phyloP scores from a whole-genome alignment of 92 coral and sea anemone species.

The Zoanthus solanderi region DNA sequence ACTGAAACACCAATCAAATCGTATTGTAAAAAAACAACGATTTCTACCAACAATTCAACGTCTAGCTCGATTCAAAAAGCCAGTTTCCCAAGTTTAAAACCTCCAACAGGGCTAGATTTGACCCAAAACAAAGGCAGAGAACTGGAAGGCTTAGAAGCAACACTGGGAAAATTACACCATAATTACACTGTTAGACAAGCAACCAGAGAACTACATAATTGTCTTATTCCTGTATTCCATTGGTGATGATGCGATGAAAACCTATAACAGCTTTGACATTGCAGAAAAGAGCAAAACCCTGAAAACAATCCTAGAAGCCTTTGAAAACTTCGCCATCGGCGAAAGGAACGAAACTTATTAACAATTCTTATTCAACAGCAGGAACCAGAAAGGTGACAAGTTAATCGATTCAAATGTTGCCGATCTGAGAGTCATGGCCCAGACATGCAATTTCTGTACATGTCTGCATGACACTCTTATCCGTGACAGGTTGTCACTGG shows the following conservation, averaged over 20 bases:
- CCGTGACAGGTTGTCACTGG: constrained; percentile 40
- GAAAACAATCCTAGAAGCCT: constrained; percentile 30
- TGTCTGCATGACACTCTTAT: constrained; percentile 42
- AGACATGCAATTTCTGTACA: constrained; percentile 52
- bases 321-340: constrained; percentile 52
- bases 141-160: constrained; percentile 35
- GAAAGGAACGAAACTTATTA: constrained; percentile 43
- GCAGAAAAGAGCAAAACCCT: constrained; percentile 13
- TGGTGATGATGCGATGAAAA: constrained; percentile 16
- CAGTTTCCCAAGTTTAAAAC: not conserved
- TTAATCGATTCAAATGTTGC: constrained; percentile 41
- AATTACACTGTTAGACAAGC: not conserved
- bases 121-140: constrained; percentile 26
- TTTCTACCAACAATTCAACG: not conserved
- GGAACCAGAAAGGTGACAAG: constrained; percentile 38
- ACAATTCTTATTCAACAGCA: constrained; percentile 36
- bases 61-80: not conserved
- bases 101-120: constrained; percentile 21
- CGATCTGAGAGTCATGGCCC: constrained; percentile 36
- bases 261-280: not conserved
- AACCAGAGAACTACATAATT: constrained; percentile 13
- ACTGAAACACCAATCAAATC: not conserved
- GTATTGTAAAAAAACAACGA: not conserved
- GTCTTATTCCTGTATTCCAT: constrained; percentile 40
- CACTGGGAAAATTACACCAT: not conserved